Percentiles rank a stretch among this genome's conserved stretches.
Evolutionary conservation across 1,140 invertebrate genomes (phyloP).

Genomic region (Triops cancriformis): DNA sequence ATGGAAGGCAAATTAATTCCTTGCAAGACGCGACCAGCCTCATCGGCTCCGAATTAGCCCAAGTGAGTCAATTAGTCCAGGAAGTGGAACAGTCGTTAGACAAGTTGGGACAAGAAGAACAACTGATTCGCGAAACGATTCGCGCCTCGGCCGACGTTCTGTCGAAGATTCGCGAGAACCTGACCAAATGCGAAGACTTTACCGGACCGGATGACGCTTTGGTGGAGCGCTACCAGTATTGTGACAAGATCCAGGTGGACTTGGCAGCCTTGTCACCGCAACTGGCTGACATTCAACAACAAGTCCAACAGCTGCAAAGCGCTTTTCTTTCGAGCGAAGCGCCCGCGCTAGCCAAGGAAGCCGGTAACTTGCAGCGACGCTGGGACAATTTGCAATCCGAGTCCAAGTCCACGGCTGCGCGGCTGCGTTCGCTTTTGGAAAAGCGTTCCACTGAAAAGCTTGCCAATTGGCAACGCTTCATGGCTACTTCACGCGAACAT

Average conservation of each 20-base stretch:
- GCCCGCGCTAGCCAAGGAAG: slow-evolving; percentile 60
- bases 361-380: slow-evolving; percentile 64
- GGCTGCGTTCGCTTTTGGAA: slow-evolving; percentile 68
- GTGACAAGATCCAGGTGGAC: slow-evolving; percentile 58
- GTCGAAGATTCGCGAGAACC: slow-evolving; percentile 66
- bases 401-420: slow-evolving; percentile 70
- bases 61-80: slow-evolving; percentile 44
- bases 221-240: slow-evolving; percentile 55
- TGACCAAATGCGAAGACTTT: slow-evolving; percentile 84
- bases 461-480: slow-evolving; percentile 64
- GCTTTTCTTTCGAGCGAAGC: slow-evolving; percentile 72
- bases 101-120: slow-evolving; percentile 62
- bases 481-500: slow-evolving; percentile 74
- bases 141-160: slow-evolving; percentile 59
- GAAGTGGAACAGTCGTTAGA: slow-evolving; percentile 63
- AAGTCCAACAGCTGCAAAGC: slow-evolving; percentile 57
- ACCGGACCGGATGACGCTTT: slow-evolving; percentile 78
- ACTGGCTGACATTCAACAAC: slow-evolving; percentile 56
- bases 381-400: slow-evolving; percentile 62
- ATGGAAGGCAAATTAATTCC: slow-evolving; percentile 56
- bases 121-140: slow-evolving; percentile 56
- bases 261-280: slow-evolving; percentile 50
- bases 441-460: slow-evolving; percentile 82
- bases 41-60: slow-evolving; percentile 62
- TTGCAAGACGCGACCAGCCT: slow-evolving; percentile 58